These are phyloP conservation scores for Bembecia ichneumoniformis DNA, from an alignment of 2,888 invertebrate species.

Conservation along the genomic window DNA sequence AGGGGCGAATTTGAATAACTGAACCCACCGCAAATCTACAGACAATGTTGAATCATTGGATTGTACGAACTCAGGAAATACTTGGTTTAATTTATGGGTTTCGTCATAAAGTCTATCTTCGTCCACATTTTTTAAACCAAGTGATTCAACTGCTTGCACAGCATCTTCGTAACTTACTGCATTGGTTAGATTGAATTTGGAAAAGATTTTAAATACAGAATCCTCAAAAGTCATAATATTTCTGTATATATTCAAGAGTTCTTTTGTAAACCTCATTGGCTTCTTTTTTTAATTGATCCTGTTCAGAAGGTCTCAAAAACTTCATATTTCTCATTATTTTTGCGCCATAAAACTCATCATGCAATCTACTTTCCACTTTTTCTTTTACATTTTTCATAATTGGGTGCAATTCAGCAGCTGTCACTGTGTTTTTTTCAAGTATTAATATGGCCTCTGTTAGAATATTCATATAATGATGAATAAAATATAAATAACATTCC, in stretches of 20 bases:
- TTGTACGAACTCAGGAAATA: not conserved
- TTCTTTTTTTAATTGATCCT: constrained; percentile 5
- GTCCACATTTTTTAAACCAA: constrained; percentile 7
- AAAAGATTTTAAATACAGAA: constrained; percentile 7
- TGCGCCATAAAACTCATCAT: constrained; percentile 6
- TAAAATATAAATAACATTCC: constrained; percentile 6
- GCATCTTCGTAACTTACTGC: constrained; percentile 8
- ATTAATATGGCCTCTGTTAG: constrained; percentile 5
- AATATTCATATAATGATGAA: constrained; percentile 6
- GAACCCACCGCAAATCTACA: constrained; percentile 3
- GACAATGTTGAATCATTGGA: not conserved
- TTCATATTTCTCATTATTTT: constrained; percentile 6
- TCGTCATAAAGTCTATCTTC: constrained; percentile 8
- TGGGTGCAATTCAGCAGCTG: constrained; percentile 1
- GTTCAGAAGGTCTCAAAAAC: constrained; percentile 5
- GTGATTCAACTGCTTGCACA: constrained; percentile 4
- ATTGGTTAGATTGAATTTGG: constrained; percentile 6
- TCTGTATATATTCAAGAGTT: constrained; percentile 7
- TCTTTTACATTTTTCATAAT: constrained; percentile 4
- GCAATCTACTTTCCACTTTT: constrained; percentile 4
- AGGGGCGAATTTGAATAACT: constrained; percentile 1
- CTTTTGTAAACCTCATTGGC: constrained; percentile 1
- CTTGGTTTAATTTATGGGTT: constrained; percentile 3
- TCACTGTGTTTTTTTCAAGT: constrained; percentile 5
- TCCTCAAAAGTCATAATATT: constrained; percentile 9